These are phyloP conservation scores for Gavia stellata DNA, from an alignment of 2,113 vertebrate species.

Conservation along the genomic window DNA sequence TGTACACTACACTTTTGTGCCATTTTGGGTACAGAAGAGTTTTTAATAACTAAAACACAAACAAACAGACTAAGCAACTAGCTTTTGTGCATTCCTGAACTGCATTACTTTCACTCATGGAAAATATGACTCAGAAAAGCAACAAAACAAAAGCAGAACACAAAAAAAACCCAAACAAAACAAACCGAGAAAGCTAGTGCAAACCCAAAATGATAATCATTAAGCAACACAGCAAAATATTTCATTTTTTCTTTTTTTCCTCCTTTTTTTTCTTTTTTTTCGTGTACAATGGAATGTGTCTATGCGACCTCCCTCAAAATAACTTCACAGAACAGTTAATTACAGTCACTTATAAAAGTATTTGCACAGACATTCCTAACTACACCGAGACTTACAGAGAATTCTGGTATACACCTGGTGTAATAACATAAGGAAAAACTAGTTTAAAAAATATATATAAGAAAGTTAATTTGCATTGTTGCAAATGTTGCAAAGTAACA, in stretches of 20 bases:
- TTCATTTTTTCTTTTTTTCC: not conserved
- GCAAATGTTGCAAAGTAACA: conserved; percentile 61
- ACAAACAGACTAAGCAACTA: conserved; percentile 29
- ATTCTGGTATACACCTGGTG: conserved; percentile 34
- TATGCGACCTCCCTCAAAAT: conserved; percentile 17
- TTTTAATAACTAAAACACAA: conserved; percentile 67
- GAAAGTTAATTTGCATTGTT: conserved; percentile 68
- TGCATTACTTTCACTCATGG: conserved; percentile 16
- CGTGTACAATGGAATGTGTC: conserved; percentile 61
- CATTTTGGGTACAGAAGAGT: conserved; percentile 46
- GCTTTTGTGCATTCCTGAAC: conserved; percentile 53
- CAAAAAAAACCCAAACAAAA: not conserved
- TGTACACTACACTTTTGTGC: conserved; percentile 19
- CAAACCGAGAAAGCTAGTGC: conserved; percentile 29
- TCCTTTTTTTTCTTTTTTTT: not conserved
- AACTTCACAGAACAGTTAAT: conserved; percentile 42
- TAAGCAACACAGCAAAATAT: conserved; percentile 44
- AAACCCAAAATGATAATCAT: conserved; percentile 31
- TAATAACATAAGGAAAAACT: conserved; percentile 35
- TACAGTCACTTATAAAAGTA: conserved; percentile 5
- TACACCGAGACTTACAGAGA: conserved; percentile 28
- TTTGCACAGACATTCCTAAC: conserved; percentile 48
- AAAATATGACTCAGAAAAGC: conserved; percentile 37
- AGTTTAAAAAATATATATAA: conserved; percentile 31
- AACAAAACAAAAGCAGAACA: not conserved